Evolutionary conservation across 1,140 invertebrate species (phyloP), one percentile per base, ranked within the genome.

Genomic region (Hyles euphorbiae): DNA sequence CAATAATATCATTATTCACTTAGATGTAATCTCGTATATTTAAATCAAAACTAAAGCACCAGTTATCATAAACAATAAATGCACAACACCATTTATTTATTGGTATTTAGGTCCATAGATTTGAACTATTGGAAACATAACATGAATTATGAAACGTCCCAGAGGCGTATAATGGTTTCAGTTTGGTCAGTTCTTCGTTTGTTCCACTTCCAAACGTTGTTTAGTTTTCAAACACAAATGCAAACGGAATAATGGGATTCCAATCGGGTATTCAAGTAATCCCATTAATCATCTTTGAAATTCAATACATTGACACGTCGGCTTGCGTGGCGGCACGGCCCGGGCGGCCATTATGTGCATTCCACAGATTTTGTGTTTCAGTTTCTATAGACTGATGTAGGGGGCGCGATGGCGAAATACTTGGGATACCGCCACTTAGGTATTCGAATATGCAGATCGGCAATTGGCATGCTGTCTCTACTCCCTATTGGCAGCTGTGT

Each of bases 251-350:
- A 67, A 67, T 68, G 52, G 66, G 59, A 65, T 45, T 56, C 51
- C 61, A 49, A 54, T 58, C 62, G 67, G 73, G 80, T 79, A 80
- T 81, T 70, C 76, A 60, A 81, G 67, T 73, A 75, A 82, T 76
- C 62, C 76, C 74, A 83, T 86, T 79, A 84, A 86, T 86, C 83
- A 84, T 83, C 72, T 77, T 72, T 78, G 79, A 79, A 80, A 83
- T 86, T 83, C 83, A 86, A 86, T 83, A 83, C 81, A 84, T 82
- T 76, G 81, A 83, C 81, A 84, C 78, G 72, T 67, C 60, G 61
- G 44, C 58, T 36, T 57, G 66, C 55, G 66, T 62, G 46, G 11
- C 45, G 56, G 47, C 61, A 68, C 22, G 22, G 61, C 67, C 54
- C 64, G 63, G 53, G 65, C 60, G 68, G 76, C 72, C 76, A 74